These are phyloP conservation scores for Mormyrops attenuatus DNA, from an alignment of 2,797 vertebrate genomes.

Conservation along the genomic window DNA sequence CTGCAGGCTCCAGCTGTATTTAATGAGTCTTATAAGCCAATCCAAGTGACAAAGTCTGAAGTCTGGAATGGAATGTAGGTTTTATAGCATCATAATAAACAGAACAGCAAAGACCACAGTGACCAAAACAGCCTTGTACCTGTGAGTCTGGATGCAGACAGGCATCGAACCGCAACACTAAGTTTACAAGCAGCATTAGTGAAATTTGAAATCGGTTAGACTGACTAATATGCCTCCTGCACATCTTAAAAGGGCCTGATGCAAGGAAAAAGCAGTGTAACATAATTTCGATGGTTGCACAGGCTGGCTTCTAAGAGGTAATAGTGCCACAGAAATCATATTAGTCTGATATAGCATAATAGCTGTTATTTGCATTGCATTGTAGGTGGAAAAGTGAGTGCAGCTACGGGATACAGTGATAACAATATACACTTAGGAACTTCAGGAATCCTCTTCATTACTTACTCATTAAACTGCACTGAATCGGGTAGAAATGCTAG, in stretches of 20 bases:
- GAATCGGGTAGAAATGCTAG: background rate
- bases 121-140: background rate
- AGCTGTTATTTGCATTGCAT: background rate
- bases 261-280: background rate
- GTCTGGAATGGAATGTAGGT: background rate
- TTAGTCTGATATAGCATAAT: background rate
- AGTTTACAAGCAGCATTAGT: background rate
- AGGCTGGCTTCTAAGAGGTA: background rate
- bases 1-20: background rate
- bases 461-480: background rate
- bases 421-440: background rate
- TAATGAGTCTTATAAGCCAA: background rate
- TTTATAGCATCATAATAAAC: background rate
- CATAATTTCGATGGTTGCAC: background rate
- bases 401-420: background rate
- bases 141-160: background rate
- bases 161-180: background rate
- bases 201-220: background rate
- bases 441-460: background rate
- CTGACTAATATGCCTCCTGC: background rate
- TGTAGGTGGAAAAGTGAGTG: background rate
- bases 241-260: background rate
- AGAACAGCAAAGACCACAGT: background rate
- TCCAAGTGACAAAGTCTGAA: background rate
- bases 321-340: background rate